Evolutionary conservation across 2,888 invertebrate species (phyloP).

Genomic region (Vandiemenella viatica): DNA sequence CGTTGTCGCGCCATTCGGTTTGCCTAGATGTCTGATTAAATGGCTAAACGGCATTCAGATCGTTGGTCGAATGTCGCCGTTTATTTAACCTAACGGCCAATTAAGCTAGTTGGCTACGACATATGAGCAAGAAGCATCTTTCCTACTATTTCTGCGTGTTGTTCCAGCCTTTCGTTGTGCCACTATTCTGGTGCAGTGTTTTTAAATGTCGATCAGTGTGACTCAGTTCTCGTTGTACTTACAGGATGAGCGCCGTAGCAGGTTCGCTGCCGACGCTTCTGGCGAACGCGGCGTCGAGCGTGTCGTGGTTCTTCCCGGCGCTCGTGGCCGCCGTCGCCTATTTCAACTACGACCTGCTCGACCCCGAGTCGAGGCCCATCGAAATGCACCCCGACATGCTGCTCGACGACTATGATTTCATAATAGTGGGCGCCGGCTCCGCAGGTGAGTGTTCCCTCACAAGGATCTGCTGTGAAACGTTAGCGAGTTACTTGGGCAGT

Average conservation of each 20-base stretch:
- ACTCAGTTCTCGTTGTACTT: too few species aligned
- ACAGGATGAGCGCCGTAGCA: conserved; percentile 21
- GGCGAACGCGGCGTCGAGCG: conserved; percentile 41
- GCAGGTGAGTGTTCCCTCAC: conserved; percentile 48
- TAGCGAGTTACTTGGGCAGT: neutral
- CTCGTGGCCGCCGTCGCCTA: conserved; percentile 73
- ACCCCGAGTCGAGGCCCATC: conserved; percentile 66
- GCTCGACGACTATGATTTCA: conserved; percentile 62
- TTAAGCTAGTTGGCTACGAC: too few species aligned
- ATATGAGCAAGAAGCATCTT: too few species aligned
- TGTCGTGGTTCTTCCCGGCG: conserved; percentile 71
- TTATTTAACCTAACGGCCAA: too few species aligned
- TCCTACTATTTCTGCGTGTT: too few species aligned
- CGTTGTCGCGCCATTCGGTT: too few species aligned
- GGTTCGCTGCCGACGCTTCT: conserved; percentile 35
- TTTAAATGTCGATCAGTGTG: too few species aligned
- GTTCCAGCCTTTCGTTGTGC: too few species aligned
- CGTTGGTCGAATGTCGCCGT: too few species aligned
- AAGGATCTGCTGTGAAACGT: conserved; percentile 48
- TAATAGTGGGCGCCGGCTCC: conserved; percentile 73
- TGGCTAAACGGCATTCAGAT: too few species aligned
- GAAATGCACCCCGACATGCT: conserved; percentile 50
- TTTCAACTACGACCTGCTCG: conserved; percentile 70
- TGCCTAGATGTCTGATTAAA: too few species aligned
- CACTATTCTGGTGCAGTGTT: too few species aligned